Evolutionary conservation across 2,113 vertebrate genomes (phyloP), one percentile per base, ranked within the genome.

Genomic region (Prionailurus bengalensis): DNA sequence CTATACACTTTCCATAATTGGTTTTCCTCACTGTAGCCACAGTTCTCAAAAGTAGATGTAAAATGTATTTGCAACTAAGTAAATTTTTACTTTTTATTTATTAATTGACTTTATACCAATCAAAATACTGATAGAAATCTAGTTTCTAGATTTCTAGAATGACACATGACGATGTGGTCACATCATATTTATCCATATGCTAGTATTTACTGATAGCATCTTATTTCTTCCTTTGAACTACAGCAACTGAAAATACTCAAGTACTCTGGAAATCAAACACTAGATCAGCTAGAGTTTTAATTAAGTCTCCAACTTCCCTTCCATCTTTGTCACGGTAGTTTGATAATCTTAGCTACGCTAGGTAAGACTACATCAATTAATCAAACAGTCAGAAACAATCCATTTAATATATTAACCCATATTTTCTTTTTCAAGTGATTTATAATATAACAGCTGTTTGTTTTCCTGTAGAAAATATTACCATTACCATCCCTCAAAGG

Each of bases 321-420:
- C 92, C 82, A 79, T 93, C 73, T 94, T 92, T 98, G n/a, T 92
- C 83, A 96, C 51, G 68, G 23, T 87, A 96, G 90, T 91, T 96
- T 97, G 88, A 92, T 95, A 94, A 81, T 95, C 93, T 98, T 97
- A 96, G 95, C 95, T 91, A 95, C 93, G 45, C 91, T 97, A 98
- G 98, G 87, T 80, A 96, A 74, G 71, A 55, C n/a, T 31, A 4
- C 96, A 42, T 84, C 80, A 78, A 95, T 97, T 97, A 98, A 98
- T 98, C 97, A 98, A 98, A 97, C 58, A 61, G 79, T 97, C 89
- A 93, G 94, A 98, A 98, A 96, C 53, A 96, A 98, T 89, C 42
- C 96, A 70, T 97, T 73, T 98, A 95, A 96, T 97, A 92, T 90
- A 96, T 74, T 94, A 97, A 68, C 23, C 97, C 80, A 45, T 95